Evolutionary conservation across 2,113 vertebrate genomes (phyloP).

Genomic region (Harpagus bidentatus): DNA sequence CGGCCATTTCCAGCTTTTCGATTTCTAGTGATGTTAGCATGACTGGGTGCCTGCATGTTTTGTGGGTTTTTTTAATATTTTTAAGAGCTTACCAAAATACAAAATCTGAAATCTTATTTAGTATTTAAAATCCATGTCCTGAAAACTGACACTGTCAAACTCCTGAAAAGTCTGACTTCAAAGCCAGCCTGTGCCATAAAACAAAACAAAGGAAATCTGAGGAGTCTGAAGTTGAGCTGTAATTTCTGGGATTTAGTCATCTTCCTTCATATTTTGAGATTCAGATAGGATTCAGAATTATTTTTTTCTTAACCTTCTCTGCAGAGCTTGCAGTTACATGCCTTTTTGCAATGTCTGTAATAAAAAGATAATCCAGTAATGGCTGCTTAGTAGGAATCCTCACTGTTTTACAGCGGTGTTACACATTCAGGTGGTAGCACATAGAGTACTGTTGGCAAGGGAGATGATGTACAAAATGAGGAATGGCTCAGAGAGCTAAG

Average conservation of each 20-base stretch:
- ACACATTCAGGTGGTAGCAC: background rate
- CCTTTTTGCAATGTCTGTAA: background rate
- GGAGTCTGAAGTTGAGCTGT: background rate
- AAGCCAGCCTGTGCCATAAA: background rate
- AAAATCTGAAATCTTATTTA: background rate
- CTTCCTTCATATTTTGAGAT: background rate
- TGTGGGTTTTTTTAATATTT: background rate
- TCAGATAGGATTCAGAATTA: background rate
- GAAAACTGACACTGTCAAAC: background rate
- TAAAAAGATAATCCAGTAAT: background rate
- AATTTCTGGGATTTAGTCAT: background rate
- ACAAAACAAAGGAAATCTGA: rapidly evolving
- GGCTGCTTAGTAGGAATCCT: background rate
- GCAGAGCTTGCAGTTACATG: background rate
- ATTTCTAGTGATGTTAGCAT: background rate
- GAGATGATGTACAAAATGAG: background rate
- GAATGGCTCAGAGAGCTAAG: background rate
- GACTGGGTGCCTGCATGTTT: background rate
- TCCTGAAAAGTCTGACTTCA: background rate
- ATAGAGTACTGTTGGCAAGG: background rate
- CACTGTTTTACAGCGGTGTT: background rate
- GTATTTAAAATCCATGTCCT: background rate
- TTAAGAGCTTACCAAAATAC: background rate
- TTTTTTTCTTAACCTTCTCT: background rate
- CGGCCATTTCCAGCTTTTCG: background rate